Percentiles rank a stretch among this genome's conserved stretches.
phyloP scores from a whole-genome alignment of 2,797 vertebrate genomes.

The Halcyon badia region DNA sequence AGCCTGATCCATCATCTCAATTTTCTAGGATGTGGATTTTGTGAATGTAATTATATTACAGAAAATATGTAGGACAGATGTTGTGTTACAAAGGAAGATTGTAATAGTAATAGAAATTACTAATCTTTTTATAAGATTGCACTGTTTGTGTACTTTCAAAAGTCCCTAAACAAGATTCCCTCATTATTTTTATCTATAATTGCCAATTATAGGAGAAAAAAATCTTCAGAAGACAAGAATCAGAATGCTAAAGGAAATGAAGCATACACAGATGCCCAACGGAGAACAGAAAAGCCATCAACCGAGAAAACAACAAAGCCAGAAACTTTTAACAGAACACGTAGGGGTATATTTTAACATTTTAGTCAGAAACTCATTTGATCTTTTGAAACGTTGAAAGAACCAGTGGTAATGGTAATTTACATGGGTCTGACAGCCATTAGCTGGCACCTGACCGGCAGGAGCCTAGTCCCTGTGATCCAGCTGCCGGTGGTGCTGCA shows the following conservation, averaged over 20 bases:
- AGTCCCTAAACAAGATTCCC: background rate
- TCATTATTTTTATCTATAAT: background rate
- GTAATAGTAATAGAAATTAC: background rate
- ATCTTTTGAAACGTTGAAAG: background rate
- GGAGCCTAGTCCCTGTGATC: background rate
- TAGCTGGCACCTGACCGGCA: background rate
- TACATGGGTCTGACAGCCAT: background rate
- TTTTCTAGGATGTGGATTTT: background rate
- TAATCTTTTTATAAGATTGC: background rate
- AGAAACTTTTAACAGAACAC: slow-evolving; percentile 12
- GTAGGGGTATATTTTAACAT: slow-evolving; percentile 45
- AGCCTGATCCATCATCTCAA: background rate
- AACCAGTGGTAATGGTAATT: background rate
- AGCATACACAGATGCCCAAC: background rate
- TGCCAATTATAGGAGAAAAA: slow-evolving; percentile 55
- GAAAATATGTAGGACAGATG: background rate
- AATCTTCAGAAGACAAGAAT: background rate
- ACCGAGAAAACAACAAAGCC: slow-evolving; percentile 1
- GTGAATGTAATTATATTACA: background rate
- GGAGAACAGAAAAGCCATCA: background rate
- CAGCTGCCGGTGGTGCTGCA: background rate
- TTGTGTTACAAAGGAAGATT: background rate
- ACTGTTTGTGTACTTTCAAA: background rate
- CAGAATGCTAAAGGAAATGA: slow-evolving; percentile 9
- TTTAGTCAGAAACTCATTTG: background rate